Base-by-base conservation (phyloP, 2,113 vertebrate genomes). In the Heliornis fulica region DNA sequence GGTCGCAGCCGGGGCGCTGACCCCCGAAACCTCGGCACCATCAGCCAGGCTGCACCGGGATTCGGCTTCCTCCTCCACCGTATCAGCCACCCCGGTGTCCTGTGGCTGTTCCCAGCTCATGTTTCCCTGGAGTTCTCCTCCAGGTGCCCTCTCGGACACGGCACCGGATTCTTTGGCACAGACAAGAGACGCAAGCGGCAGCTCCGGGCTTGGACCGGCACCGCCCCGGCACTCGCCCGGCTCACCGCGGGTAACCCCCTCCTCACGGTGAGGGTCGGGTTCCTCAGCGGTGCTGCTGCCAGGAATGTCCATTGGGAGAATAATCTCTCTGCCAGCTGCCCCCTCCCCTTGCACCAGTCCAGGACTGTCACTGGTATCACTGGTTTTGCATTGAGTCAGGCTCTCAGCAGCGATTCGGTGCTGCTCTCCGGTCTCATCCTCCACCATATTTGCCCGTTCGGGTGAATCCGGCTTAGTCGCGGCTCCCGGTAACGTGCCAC, bases 241-340 rank as follows among this genome's bases (percentile, higher is more conserved):
- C 11, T 57, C 6, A 18, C 40, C 19, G 41, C 11, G 3, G 15
- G 34, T 22, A 11, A 7, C 31, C 26, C 88, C 66, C 11, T 18
- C 51, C 43, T 51, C 36, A 11, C 7, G 4, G 56, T 23, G 76
- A 40, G 25, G 53, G 18, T 26, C 66, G 32, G 48, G 21, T 41
- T 26, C 7, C 38, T 34, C 51, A 3, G 46, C 8, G 43, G 5
- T 3, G 17, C 17, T 8, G 53, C 53, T 21, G 23, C 12, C 45
- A 19, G 18, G 7, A 14, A 23, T 13, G 13, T 28, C 76, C 7
- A 1, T 31, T 13, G 46, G 23, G 29, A 21, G 36, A 51, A 36
- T 6, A 4, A 5, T 15, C 16, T 32, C 57, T 9, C 21, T 1
- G 16, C 45, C 6, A 3, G 31, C 76, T 1, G 6, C 20, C 9